These are phyloP conservation scores for Albula goreensis DNA, from an alignment of 2,113 vertebrate species.

Conservation along the genomic window DNA sequence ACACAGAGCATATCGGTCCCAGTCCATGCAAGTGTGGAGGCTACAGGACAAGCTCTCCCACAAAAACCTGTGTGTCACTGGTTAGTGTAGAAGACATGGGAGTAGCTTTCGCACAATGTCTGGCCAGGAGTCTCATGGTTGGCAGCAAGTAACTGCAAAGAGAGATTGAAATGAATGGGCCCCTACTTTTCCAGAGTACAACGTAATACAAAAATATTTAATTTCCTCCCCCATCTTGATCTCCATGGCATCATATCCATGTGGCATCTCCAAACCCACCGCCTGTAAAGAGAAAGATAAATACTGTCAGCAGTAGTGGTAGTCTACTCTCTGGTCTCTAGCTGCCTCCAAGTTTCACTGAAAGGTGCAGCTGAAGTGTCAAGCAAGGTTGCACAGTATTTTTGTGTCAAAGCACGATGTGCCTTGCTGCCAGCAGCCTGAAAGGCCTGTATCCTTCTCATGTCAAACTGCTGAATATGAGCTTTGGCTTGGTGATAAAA, in stretches of 20 bases:
- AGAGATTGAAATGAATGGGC: constrained; percentile 47
- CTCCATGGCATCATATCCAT: constrained; percentile 21
- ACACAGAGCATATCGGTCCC: neutral
- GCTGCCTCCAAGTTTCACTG: too few relatives aligned
- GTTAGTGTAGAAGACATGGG: constrained; percentile 6
- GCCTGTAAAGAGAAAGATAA: constrained; percentile 46
- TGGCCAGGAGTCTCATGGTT: constrained; percentile 25
- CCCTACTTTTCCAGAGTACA: constrained; percentile 39
- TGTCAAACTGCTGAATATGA: too few relatives aligned
- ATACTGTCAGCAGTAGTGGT: neutral
- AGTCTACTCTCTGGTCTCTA: neutral
- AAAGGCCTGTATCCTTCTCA: too few relatives aligned
- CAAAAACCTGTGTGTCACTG: neutral
- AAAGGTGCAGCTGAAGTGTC: too few relatives aligned
- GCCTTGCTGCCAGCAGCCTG: too few relatives aligned
- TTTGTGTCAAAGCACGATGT: too few relatives aligned
- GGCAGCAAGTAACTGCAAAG: constrained; percentile 35
- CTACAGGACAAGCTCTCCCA: neutral
- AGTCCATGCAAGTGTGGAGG: neutral
- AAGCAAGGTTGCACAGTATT: too few relatives aligned
- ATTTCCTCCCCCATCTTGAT: constrained; percentile 33
- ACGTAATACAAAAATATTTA: constrained; percentile 65
- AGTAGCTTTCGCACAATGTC: constrained; percentile 21
- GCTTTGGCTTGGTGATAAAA: too few relatives aligned
- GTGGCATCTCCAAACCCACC: constrained; percentile 12